phyloP scores from a whole-genome alignment of 2,113 vertebrate species.

The Crotalus viridis region DNA sequence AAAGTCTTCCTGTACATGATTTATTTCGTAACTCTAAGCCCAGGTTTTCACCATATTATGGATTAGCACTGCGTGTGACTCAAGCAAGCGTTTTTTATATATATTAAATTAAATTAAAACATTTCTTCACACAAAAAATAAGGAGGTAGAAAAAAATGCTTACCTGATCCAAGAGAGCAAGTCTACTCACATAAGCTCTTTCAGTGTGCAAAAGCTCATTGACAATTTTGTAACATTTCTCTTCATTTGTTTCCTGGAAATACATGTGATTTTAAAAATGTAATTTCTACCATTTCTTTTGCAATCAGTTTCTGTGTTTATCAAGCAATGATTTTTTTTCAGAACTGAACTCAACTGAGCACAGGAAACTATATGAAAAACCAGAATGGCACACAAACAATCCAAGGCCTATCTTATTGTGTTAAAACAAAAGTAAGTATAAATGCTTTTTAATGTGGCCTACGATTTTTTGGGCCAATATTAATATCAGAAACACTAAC shows the following conservation, averaged over 20 bases:
- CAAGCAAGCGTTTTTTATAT: background rate
- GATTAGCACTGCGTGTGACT: background rate
- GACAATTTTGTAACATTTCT: constrained; percentile 95
- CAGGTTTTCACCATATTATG: background rate
- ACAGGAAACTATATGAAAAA: background rate
- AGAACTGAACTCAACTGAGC: background rate
- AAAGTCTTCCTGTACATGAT: background rate
- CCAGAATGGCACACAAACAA: background rate
- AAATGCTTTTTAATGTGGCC: background rate
- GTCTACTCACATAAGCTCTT: constrained; percentile 87
- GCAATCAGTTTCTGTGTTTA: background rate
- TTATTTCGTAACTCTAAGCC: background rate
- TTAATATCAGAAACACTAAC: background rate
- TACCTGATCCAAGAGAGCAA: constrained; percentile 85
- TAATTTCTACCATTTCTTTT: background rate
- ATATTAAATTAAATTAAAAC: background rate
- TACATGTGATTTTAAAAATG: constrained; percentile 18
- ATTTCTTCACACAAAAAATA: background rate
- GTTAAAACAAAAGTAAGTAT: background rate
- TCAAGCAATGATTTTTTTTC: background rate
- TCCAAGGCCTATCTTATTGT: background rate
- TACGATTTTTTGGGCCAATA: background rate
- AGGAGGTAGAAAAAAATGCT: background rate
- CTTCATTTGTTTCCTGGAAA: constrained; percentile 88
- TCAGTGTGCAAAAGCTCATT: constrained; percentile 94